Conservation (phyloP, 1,140 invertebrate species). For the Colletes gigas region DNA sequence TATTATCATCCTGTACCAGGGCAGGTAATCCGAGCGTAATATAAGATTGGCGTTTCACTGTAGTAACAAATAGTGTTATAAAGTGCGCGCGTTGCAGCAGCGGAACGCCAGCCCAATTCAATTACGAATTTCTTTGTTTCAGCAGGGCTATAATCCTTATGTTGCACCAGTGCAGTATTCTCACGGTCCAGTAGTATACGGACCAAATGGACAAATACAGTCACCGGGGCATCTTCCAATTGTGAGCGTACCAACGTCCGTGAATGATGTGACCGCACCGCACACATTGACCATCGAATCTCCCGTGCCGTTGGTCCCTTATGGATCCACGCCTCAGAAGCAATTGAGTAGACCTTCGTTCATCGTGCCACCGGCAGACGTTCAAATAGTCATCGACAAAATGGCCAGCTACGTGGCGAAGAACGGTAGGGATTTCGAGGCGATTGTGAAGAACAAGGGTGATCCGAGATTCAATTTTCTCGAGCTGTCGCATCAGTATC, state of each 20-base stretch:
- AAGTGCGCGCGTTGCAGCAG: too few species aligned
- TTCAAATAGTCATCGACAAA: conserved; percentile 95
- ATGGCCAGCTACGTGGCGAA: conserved; percentile 97
- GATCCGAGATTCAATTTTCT: conserved; percentile 93
- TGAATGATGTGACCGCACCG: conserved; percentile 15
- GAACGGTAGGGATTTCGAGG: conserved; percentile 96
- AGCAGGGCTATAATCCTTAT: conserved; percentile 71
- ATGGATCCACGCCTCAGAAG: conserved; percentile 76
- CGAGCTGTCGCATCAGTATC: conserved; percentile 86
- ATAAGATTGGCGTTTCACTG: background rate
- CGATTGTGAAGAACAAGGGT: conserved; percentile 91
- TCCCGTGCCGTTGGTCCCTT: conserved; percentile 73
- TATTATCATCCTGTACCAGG: conserved; percentile 71
- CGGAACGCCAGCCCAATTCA: too few species aligned
- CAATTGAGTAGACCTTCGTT: conserved; percentile 80
- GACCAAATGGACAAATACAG: conserved; percentile 73
- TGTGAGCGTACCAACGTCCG: conserved; percentile 14
- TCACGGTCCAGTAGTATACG: conserved; percentile 77
- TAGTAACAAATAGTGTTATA: too few species aligned
- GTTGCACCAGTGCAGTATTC: conserved; percentile 76
- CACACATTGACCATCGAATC: conserved; percentile 63
- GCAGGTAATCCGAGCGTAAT: conserved; percentile 47
- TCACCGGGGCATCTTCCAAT: conserved; percentile 51
- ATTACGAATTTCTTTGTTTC: background rate
- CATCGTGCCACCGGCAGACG: conserved; percentile 87